These are phyloP conservation scores for Tipula vernalis DNA, from an alignment of 2,888 invertebrate genomes.

Conservation along the genomic window DNA sequence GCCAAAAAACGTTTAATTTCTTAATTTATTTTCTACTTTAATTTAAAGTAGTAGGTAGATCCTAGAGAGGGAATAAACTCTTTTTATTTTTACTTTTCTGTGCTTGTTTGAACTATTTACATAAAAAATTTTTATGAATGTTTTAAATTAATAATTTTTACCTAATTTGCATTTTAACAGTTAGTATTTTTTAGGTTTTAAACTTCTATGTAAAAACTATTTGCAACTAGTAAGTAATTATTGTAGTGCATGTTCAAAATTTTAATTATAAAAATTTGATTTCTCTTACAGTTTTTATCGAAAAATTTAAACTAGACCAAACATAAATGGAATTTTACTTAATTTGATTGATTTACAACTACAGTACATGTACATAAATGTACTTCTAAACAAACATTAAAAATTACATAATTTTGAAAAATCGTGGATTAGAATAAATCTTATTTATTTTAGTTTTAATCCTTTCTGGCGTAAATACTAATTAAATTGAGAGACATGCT, in stretches of 20 bases:
- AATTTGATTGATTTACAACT: neutral
- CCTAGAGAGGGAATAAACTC: neutral
- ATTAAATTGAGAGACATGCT: neutral
- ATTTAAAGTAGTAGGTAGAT: neutral
- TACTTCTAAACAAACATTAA: neutral
- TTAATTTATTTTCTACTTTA: neutral
- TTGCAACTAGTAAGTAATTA: neutral
- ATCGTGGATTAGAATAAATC: neutral
- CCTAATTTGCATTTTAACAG: neutral
- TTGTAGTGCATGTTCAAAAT: neutral
- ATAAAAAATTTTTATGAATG: neutral
- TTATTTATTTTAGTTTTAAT: neutral
- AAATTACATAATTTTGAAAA: neutral
- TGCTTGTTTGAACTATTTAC: neutral
- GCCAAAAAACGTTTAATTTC: neutral
- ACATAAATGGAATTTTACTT: neutral
- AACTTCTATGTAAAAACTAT: neutral
- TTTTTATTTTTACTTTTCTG: neutral
- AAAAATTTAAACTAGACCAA: neutral
- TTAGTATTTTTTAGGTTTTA: slow-evolving; percentile 4
- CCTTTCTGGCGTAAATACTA: neutral
- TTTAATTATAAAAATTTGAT: neutral
- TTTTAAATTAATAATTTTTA: neutral
- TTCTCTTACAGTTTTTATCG: neutral
- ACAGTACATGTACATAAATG: neutral